phyloP scores from a whole-genome alignment of 2,797 vertebrate species.

The Micrastur ruficollis region DNA sequence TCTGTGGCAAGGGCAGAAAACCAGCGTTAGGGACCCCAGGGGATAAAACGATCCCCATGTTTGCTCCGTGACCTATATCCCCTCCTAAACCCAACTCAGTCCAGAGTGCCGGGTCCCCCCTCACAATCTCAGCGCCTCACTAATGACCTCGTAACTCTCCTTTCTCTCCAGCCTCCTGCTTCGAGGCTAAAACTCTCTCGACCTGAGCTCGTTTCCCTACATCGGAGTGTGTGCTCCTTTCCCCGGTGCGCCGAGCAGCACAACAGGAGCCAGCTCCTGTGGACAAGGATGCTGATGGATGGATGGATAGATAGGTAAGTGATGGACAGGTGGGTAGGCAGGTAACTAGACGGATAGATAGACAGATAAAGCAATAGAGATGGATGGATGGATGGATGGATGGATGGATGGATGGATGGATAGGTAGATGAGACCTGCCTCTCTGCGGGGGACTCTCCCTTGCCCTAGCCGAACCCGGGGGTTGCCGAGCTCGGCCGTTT shows the following conservation, averaged over 20 bases:
- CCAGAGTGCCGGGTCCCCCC: fast-evolving
- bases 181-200: not conserved
- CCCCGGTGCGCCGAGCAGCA: fast-evolving
- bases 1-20: not conserved
- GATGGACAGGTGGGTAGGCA: not conserved
- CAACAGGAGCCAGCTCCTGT: not conserved
- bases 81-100: not conserved
- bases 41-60: not conserved
- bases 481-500: not conserved
- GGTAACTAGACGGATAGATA: not conserved
- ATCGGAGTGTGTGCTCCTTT: not conserved
- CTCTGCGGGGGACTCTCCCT: not conserved
- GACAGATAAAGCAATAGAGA: too few relatives aligned
- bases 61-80: not conserved
- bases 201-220: not conserved
- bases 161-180: not conserved
- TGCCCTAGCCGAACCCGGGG: not conserved
- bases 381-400: not conserved
- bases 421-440: not conserved
- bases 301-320: too few relatives aligned
- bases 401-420: too few relatives aligned
- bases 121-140: not conserved
- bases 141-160: fast-evolving
- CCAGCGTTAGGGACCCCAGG: not conserved
- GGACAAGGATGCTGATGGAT: too few relatives aligned